Conservation (phyloP, 2,113 vertebrate genomes). For the Petroica traversi region DNA sequence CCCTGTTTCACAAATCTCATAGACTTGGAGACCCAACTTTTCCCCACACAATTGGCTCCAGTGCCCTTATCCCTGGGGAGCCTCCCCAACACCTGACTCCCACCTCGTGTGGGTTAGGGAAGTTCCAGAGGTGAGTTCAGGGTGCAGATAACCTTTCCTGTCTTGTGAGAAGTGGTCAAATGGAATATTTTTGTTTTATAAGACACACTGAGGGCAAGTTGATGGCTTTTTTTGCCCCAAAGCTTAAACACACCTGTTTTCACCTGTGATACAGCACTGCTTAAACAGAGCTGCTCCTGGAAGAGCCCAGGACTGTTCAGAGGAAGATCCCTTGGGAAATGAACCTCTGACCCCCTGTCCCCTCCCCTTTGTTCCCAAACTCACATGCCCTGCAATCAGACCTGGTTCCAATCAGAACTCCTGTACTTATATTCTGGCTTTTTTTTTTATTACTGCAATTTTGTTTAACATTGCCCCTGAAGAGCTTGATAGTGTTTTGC, state of each 20-base stretch:
- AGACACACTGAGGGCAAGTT: neutral
- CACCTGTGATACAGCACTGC: neutral
- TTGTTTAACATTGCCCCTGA: neutral
- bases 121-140: neutral
- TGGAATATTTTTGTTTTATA: neutral
- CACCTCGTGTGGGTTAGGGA: fast-evolving
- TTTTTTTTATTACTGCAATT: neutral
- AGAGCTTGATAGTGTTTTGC: neutral
- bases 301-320: neutral
- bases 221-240: neutral
- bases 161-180: neutral
- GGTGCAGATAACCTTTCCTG: neutral
- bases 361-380: neutral
- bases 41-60: neutral
- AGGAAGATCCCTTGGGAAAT: neutral
- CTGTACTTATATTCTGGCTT: fast-evolving
- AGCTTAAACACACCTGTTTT: neutral
- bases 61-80: neutral
- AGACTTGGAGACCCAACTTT: too few species aligned
- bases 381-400: neutral
- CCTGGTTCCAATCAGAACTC: neutral
- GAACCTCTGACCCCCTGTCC: neutral
- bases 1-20: neutral
- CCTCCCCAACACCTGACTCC: neutral
- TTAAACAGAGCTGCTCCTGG: neutral